Conservation (phyloP, 2,113 vertebrate species). For the Gymnobelideus leadbeateri region DNA sequence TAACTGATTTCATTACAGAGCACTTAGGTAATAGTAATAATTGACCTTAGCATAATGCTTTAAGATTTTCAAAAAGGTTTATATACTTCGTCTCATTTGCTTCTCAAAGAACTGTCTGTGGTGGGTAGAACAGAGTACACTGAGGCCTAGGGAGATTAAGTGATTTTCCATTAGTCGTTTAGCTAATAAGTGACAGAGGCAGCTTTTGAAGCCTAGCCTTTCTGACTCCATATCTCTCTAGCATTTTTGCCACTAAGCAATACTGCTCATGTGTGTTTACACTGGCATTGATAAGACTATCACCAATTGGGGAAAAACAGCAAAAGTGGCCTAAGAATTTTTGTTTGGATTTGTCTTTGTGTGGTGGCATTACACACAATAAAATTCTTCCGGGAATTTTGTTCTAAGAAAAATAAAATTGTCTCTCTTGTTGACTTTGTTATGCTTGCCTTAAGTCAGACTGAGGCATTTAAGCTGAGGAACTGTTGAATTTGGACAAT, state of each 20-base stretch:
- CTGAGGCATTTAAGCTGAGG: not conserved
- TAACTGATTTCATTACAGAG: not conserved
- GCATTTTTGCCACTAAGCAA: not conserved
- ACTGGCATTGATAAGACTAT: not conserved
- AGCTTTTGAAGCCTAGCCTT: not conserved
- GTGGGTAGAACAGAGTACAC: not conserved
- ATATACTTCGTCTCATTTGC: not conserved
- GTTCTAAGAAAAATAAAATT: not conserved
- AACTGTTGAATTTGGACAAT: not conserved
- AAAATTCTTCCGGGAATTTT: not conserved
- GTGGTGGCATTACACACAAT: not conserved
- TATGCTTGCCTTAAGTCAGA: not conserved
- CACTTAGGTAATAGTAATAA: conserved; percentile 14
- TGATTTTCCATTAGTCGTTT: not conserved
- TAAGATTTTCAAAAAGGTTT: not conserved
- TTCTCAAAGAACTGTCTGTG: not conserved
- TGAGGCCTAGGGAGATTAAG: not conserved
- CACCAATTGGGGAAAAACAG: not conserved
- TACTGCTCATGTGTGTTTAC: not conserved
- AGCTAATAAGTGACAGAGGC: not conserved
- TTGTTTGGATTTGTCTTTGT: not conserved
- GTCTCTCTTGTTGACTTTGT: not conserved
- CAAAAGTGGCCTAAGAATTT: not conserved
- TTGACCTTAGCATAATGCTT: not conserved
- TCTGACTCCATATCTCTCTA: not conserved